These are phyloP conservation scores for Proctacanthus coquilletti DNA, from an alignment of 1,140 invertebrate genomes.

Conservation along the genomic window DNA sequence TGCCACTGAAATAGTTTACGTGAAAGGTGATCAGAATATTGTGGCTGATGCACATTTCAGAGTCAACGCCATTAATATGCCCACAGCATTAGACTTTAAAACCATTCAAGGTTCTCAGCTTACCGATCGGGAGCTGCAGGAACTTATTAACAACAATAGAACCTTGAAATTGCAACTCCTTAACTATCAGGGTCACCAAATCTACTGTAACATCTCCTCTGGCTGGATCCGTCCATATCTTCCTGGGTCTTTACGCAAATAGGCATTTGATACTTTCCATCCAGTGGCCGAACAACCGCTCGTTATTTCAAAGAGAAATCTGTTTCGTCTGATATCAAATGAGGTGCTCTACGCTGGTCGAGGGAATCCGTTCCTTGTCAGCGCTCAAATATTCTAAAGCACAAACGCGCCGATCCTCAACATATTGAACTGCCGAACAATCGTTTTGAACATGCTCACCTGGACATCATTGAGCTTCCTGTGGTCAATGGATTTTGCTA, in stretches of 20 bases:
- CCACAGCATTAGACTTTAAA: constrained; percentile 6
- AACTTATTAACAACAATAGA: constrained; percentile 14
- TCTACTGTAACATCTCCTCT: constrained; percentile 8
- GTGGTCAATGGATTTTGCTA: constrained; percentile 20
- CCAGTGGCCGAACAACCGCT: constrained; percentile 10
- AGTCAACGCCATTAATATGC: constrained; percentile 8
- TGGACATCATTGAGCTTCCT: constrained; percentile 13
- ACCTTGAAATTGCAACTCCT: constrained; percentile 4
- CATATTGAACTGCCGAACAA: too few species aligned
- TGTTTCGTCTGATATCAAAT: constrained; percentile 14
- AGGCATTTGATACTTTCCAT: too few species aligned
- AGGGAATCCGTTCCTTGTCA: constrained; percentile 12
- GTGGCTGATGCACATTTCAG: constrained; percentile 14
- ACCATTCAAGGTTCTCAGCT: constrained; percentile 11
- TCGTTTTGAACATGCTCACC: constrained; percentile 1
- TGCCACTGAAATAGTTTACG: too few species aligned
- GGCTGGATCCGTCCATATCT: constrained; percentile 14
- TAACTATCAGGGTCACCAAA: not conserved
- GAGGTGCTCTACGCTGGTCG: constrained; percentile 9
- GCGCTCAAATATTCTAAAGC: constrained; percentile 7
- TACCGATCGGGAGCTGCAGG: constrained; percentile 10
- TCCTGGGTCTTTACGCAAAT: constrained; percentile 9
- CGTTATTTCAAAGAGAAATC: constrained; percentile 9
- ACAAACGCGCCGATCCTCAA: too few species aligned
- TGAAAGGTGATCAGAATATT: constrained; percentile 14